Conservation (phyloP, 1,140 invertebrate species). For the Bombus affinis region DNA sequence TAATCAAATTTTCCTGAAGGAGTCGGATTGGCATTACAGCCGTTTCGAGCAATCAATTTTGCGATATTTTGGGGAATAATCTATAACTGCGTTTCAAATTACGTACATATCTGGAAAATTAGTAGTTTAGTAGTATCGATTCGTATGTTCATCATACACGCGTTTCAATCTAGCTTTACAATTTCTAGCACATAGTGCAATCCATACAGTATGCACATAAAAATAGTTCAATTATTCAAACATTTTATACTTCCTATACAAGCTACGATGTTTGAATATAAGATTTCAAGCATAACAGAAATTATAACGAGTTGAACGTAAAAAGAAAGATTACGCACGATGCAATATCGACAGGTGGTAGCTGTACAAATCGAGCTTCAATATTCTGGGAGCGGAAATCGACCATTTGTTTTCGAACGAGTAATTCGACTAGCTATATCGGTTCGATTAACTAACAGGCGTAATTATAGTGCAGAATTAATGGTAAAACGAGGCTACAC, state of each 20-base stretch:
- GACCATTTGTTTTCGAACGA: conserved; percentile 19
- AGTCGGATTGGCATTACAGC: background rate
- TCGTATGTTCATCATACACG: background rate
- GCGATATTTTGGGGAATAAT: background rate
- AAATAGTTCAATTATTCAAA: background rate
- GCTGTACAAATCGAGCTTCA: background rate
- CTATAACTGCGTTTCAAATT: background rate
- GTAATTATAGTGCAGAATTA: conserved; percentile 22
- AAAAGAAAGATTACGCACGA: background rate
- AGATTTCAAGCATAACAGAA: background rate
- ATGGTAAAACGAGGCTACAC: conserved; percentile 12
- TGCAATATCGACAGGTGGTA: too few species aligned
- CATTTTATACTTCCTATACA: background rate
- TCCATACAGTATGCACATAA: background rate
- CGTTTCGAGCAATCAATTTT: background rate
- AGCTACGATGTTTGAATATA: background rate
- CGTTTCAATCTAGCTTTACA: background rate
- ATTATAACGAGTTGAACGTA: background rate
- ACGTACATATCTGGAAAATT: background rate
- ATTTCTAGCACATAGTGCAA: background rate
- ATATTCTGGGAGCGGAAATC: background rate
- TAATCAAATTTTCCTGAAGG: background rate
- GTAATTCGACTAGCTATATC: conserved; percentile 14
- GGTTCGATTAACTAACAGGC: conserved; percentile 8
- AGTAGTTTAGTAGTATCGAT: background rate